These are phyloP conservation scores for Oxytorus armatus DNA, from an alignment of 2,888 invertebrate genomes.

Conservation along the genomic window DNA sequence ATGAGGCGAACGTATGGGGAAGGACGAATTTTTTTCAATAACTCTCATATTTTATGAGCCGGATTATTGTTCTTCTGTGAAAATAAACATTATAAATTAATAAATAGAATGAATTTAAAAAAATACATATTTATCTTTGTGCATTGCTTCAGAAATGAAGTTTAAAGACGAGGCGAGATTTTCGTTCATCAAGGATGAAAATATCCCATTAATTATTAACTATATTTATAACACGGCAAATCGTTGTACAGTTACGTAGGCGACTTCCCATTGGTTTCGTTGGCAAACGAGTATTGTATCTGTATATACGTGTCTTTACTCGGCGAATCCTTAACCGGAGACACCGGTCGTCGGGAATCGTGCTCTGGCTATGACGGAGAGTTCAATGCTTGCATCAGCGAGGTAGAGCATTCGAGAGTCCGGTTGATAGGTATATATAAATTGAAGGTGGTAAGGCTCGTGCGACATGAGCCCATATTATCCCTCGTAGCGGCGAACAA, in stretches of 20 bases:
- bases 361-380: conserved; percentile 70
- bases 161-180: not conserved
- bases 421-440: not conserved
- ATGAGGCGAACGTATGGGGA: no score
- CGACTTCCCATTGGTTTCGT: conserved; percentile 54
- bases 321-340: conserved; percentile 75
- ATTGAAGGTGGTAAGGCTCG: conserved; percentile 20
- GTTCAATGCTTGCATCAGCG: conserved; percentile 82
- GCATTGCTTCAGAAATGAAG: conserved; percentile 2
- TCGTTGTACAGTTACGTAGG: conserved; percentile 68
- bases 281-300: not conserved
- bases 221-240: conserved; percentile 21
- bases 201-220: conserved; percentile 20
- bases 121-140: not conserved
- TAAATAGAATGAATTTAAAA: no score
- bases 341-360: conserved; percentile 71
- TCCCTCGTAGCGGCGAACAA: conserved; percentile 32
- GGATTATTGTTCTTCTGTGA: no score
- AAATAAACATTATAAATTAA: no score
- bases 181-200: not conserved
- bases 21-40: no score
- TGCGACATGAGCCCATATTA: conserved; percentile 50
- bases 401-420: conserved; percentile 57
- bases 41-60: no score
- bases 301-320: conserved; percentile 44